Evolutionary conservation across 1,140 invertebrate species (phyloP).

Genomic region (Heliconius himera): DNA sequence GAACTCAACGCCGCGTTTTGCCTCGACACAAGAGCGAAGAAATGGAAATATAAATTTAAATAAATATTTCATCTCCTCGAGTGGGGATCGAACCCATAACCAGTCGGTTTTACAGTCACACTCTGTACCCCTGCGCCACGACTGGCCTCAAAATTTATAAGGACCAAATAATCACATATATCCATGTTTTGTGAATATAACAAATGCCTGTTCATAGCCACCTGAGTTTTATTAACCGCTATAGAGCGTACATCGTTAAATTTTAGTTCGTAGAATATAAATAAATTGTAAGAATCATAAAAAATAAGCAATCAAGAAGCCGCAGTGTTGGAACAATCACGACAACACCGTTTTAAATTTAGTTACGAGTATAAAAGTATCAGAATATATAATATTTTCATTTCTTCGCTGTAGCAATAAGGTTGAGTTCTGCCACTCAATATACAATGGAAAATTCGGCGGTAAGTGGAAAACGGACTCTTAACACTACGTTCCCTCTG

Average conservation of each 20-base stretch:
- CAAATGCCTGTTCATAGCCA: neutral
- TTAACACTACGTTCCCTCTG: no score
- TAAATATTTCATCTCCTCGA: no score
- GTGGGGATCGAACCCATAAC: no score
- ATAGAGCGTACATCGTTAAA: constrained; percentile 35
- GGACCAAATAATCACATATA: neutral
- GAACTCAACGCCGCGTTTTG: no score
- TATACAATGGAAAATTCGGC: no score
- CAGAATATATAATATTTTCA: neutral
- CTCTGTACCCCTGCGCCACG: no score
- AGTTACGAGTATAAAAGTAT: constrained; percentile 40
- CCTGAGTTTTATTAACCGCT: constrained; percentile 10
- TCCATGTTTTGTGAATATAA: neutral
- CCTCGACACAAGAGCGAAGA: no score
- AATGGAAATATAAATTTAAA: no score
- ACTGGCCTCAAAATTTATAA: no score
- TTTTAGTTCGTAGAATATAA: constrained; percentile 41
- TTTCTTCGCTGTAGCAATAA: neutral
- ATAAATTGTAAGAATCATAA: constrained; percentile 47
- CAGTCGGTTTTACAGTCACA: no score
- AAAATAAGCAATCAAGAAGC: constrained; percentile 36
- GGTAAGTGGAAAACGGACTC: no score
- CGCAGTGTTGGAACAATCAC: constrained; percentile 46
- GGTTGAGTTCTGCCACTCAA: no score
- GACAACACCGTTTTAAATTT: constrained; percentile 43